Percentiles rank a stretch among this genome's conserved stretches.
These are phyloP conservation scores for Hipparchia sbordonii DNA, from an alignment of 2,888 invertebrate genomes.

Conservation along the genomic window DNA sequence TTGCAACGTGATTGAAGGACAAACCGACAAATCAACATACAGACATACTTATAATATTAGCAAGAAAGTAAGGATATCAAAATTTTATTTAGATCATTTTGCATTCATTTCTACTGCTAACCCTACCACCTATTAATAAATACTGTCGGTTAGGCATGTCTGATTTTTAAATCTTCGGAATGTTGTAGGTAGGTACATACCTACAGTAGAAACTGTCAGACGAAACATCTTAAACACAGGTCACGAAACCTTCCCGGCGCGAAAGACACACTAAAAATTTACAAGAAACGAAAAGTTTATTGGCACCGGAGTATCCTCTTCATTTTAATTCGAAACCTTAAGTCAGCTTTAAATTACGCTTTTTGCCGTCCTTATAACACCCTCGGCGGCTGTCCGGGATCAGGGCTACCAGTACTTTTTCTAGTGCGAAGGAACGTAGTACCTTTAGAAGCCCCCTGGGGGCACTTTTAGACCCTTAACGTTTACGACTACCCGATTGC, in stretches of 20 bases:
- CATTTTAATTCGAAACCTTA: slow-evolving; percentile 82
- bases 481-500: slow-evolving; percentile 86
- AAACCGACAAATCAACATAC: too few relatives aligned
- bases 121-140: too few relatives aligned
- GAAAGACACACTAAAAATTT: slow-evolving; percentile 26
- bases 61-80: too few relatives aligned
- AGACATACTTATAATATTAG: too few relatives aligned
- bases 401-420: slow-evolving; percentile 76
- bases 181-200: too few relatives aligned
- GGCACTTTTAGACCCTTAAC: slow-evolving; percentile 82
- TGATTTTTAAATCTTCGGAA: too few relatives aligned
- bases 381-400: slow-evolving; percentile 72
- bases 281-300: slow-evolving; percentile 34
- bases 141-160: too few relatives aligned
- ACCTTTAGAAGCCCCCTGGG: slow-evolving; percentile 82
- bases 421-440: slow-evolving; percentile 77
- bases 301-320: slow-evolving; percentile 50
- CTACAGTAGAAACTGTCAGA: too few relatives aligned
- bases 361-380: slow-evolving; percentile 78
- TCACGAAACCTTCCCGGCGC: slow-evolving; percentile 14
- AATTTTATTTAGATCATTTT: too few relatives aligned
- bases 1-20: too few relatives aligned
- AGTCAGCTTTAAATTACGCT: slow-evolving; percentile 82
- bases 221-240: background rate
- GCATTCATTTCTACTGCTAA: too few relatives aligned